Base-by-base conservation (phyloP, 2,113 vertebrate genomes). In the Phylloscopus whistleri region DNA sequence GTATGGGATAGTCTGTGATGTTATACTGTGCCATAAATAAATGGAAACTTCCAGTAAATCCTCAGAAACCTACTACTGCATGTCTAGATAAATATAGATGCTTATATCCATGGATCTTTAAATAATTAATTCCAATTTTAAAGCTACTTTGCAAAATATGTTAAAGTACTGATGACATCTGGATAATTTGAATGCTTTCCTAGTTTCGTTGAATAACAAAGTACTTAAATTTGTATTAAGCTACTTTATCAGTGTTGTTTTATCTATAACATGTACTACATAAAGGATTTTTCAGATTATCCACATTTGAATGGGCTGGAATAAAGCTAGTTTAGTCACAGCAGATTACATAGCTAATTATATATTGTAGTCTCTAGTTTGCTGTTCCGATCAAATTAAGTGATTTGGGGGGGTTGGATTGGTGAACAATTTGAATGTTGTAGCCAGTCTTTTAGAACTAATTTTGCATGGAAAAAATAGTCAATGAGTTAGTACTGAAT, bases 281-380 rank as follows among this genome's bases (percentile, higher is more conserved):
- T 68, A 92, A 89, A 59, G 44, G 27, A 76, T 94, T 89, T 69
- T 87, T 95, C 58, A 75, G 84, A 91, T 96, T 91, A 90, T 94
- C 37, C 60, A 72, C 53, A 31, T 78, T 89, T 89, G 77, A 95
- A 94, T 75, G 66, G 58, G 51, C 39, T 84, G 62, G 74, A 89
- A 90, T 93, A 94, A 94, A 89, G 39, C 51, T 78, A 69, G 53
- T 94, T 93, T 82, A 90, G 92, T 93, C 84, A 91, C 84, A 87
- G 81, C 75, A 70, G 66, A 90, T 93, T 95, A 52, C 46, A 44
- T 75, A 72, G 33, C 39, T 89, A 90, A 94, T 91, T 93, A 74
- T n/a, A 46, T 92, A 62, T 68, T 82, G 33, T 87, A 85, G 52
- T 22, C 14, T 84, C 37, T 91, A 78, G 19, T 89, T 91, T 95